These are phyloP conservation scores for Polydrusus cervinus DNA, from an alignment of 2,888 invertebrate species.

Conservation along the genomic window DNA sequence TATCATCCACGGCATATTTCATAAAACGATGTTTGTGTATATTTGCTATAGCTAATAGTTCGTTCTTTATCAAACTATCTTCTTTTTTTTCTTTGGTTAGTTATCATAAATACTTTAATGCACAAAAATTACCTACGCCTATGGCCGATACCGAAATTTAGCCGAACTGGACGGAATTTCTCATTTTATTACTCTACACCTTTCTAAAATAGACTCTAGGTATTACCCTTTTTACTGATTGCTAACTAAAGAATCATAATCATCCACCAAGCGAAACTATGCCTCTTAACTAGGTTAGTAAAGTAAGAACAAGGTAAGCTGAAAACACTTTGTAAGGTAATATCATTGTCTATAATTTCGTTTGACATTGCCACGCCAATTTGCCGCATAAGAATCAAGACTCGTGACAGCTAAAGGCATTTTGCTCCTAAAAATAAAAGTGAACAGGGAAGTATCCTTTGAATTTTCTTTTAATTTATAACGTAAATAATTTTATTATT, in stretches of 20 bases:
- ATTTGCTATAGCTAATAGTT: no score
- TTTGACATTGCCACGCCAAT: constrained; percentile 16
- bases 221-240: background rate
- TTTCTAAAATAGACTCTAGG: no score
- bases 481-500: no score
- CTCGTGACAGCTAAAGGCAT: constrained; percentile 11
- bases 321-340: constrained; percentile 1
- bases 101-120: no score
- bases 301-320: constrained; percentile 6
- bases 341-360: constrained; percentile 19
- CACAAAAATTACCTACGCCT: no score
- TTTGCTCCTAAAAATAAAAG: background rate
- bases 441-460: background rate
- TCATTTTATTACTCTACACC: no score
- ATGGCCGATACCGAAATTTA: no score
- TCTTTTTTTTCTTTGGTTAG: no score
- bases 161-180: no score
- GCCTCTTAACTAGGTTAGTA: constrained; percentile 3
- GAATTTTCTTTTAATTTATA: background rate
- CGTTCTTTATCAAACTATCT: no score
- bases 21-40: no score
- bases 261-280: background rate
- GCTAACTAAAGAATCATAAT: background rate
- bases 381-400: constrained; percentile 11
- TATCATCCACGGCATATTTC: no score